Percentiles rank a stretch among this genome's conserved stretches.
These are phyloP conservation scores for Ctenodactylus gundi DNA, from an alignment of 2,113 vertebrate species.

Conservation along the genomic window DNA sequence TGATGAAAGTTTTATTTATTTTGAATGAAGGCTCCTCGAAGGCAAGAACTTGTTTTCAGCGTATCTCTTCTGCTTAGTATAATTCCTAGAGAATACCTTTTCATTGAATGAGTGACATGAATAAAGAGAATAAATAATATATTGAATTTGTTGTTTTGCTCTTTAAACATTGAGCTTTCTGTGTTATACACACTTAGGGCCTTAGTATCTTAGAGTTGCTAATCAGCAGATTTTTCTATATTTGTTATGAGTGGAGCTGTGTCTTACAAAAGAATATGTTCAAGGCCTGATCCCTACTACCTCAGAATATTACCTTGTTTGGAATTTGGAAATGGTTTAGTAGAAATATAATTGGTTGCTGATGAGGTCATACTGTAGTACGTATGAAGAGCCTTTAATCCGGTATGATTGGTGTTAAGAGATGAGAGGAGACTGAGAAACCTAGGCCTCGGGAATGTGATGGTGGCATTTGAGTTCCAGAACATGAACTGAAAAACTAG, in stretches of 20 bases:
- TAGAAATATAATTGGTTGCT: not conserved
- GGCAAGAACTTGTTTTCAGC: not conserved
- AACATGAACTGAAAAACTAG: not conserved
- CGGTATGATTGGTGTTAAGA: not conserved
- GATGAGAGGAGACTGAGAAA: not conserved
- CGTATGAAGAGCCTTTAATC: not conserved
- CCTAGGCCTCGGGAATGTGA: too few species aligned
- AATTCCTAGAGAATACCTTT: not conserved
- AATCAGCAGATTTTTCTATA: not conserved
- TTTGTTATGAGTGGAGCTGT: not conserved
- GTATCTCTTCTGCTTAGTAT: not conserved
- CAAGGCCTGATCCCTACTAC: not conserved
- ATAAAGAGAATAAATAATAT: not conserved
- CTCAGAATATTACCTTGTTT: conserved; percentile 20
- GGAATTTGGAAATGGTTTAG: conserved; percentile 40
- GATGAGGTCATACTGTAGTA: not conserved
- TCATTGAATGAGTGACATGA: conserved; percentile 21
- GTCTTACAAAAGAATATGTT: not conserved
- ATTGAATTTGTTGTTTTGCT: not conserved
- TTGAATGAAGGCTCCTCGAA: not conserved
- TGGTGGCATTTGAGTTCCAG: not conserved
- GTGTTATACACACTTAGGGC: not conserved
- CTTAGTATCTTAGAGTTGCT: not conserved
- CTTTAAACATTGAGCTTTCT: not conserved
- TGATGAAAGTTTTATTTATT: not conserved